Conservation (phyloP, 2,113 vertebrate species). For the Prinia subflava region DNA sequence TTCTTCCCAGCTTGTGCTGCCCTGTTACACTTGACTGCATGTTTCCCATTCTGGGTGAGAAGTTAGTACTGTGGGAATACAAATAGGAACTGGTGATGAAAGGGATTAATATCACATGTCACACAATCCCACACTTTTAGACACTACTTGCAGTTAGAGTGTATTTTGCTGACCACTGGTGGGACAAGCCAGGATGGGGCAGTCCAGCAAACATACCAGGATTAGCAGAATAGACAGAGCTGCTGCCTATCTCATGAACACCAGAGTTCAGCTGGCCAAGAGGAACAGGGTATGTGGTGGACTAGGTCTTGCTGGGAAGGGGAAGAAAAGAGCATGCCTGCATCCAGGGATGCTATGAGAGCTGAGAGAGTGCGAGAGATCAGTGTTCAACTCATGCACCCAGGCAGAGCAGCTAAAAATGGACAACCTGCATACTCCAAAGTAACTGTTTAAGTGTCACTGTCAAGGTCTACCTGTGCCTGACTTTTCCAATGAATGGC, state of each 20-base stretch:
- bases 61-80: not conserved
- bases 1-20: not conserved
- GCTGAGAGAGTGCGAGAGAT: not conserved
- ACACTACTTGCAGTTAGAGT: not conserved
- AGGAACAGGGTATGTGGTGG: not conserved
- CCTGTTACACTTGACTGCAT: not conserved
- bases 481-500: not conserved
- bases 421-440: not conserved
- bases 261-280: not conserved
- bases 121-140: not conserved
- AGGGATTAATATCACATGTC: not conserved
- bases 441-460: not conserved
- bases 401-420: not conserved
- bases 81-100: not conserved
- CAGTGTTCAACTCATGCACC: not conserved
- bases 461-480: not conserved
- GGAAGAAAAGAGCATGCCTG: not conserved
- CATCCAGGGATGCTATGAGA: not conserved
- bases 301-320: not conserved
- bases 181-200: not conserved
- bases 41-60: not conserved
- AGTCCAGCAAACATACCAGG: not conserved
- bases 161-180: not conserved
- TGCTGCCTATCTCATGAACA: not conserved
- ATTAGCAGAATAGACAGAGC: not conserved